These are phyloP conservation scores for Drosophila nigromelanica DNA, from an alignment of 1,140 invertebrate species.

Conservation along the genomic window DNA sequence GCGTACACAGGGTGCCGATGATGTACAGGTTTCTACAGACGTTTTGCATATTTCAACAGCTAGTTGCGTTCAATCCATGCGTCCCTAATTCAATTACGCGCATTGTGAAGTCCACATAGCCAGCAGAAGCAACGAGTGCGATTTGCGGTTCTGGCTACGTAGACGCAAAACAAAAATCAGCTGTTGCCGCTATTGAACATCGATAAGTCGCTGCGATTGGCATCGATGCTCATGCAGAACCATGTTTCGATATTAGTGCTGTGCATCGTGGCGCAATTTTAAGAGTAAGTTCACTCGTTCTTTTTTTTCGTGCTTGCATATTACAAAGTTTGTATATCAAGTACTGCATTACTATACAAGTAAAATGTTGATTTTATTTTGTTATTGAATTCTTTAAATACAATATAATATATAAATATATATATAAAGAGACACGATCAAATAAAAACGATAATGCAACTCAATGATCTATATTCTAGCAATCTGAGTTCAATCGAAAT, in stretches of 20 bases:
- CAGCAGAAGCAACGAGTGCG: conserved; percentile 47
- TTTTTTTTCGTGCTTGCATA: too few species aligned
- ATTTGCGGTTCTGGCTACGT: conserved; percentile 46
- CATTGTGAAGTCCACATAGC: conserved; percentile 52
- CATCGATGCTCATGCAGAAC: background rate
- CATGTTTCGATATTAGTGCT: background rate
- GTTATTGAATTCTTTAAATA: too few species aligned
- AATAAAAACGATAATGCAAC: too few species aligned
- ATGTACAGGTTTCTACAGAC: conserved; percentile 11
- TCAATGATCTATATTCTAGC: too few species aligned
- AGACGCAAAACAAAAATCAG: conserved; percentile 50
- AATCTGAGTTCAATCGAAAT: too few species aligned
- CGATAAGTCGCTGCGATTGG: background rate
- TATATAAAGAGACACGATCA: too few species aligned
- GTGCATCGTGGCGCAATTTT: too few species aligned
- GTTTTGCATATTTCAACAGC: conserved; percentile 45
- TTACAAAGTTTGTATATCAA: too few species aligned
- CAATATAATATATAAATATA: too few species aligned
- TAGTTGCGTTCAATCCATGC: conserved; percentile 44
- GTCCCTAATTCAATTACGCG: conserved; percentile 67
- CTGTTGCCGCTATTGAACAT: conserved; percentile 16
- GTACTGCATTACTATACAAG: too few species aligned
- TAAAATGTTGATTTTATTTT: too few species aligned
- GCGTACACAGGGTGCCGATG: conserved; percentile 20
- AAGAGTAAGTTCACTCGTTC: too few species aligned